These are phyloP conservation scores for Drosophila subquinaria DNA, from an alignment of 2,888 invertebrate species.

Conservation along the genomic window DNA sequence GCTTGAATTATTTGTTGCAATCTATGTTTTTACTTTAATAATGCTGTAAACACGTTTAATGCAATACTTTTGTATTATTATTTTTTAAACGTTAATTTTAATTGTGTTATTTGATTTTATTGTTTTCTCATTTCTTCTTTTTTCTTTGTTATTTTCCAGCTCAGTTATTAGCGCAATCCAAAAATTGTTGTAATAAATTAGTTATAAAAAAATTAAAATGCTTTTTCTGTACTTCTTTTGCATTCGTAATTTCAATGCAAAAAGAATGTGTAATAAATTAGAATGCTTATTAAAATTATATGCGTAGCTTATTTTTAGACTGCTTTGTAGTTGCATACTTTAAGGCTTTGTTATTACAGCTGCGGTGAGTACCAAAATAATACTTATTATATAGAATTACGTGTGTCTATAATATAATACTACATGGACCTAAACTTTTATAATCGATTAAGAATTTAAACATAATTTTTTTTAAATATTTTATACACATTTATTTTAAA, in stretches of 20 bases:
- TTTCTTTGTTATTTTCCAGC: constrained; percentile 71
- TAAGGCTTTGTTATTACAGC: constrained; percentile 22
- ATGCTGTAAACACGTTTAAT: constrained; percentile 64
- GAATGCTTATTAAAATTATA: constrained; percentile 42
- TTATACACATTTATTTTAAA: neutral
- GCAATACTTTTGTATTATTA: constrained; percentile 56
- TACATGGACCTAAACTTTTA: too few relatives aligned
- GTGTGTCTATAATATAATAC: too few relatives aligned
- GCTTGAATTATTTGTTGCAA: constrained; percentile 68
- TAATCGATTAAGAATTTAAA: neutral
- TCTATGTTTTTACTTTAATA: constrained; percentile 67
- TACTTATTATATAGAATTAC: too few relatives aligned
- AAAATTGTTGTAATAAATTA: constrained; percentile 74
- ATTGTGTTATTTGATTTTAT: constrained; percentile 62
- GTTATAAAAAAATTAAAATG: constrained; percentile 51
- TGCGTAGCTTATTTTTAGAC: constrained; percentile 46
- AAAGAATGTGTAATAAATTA: constrained; percentile 40
- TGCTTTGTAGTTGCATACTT: constrained; percentile 32
- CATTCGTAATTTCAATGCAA: constrained; percentile 13
- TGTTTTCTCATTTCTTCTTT: constrained; percentile 52
- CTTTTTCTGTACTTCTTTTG: constrained; percentile 49
- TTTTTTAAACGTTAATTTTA: constrained; percentile 48
- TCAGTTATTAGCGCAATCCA: constrained; percentile 76
- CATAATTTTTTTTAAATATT: neutral
- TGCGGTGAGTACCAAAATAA: constrained; percentile 44